Conservation (phyloP, 1,140 invertebrate species). For the Hypsibius dujardini region DNA sequence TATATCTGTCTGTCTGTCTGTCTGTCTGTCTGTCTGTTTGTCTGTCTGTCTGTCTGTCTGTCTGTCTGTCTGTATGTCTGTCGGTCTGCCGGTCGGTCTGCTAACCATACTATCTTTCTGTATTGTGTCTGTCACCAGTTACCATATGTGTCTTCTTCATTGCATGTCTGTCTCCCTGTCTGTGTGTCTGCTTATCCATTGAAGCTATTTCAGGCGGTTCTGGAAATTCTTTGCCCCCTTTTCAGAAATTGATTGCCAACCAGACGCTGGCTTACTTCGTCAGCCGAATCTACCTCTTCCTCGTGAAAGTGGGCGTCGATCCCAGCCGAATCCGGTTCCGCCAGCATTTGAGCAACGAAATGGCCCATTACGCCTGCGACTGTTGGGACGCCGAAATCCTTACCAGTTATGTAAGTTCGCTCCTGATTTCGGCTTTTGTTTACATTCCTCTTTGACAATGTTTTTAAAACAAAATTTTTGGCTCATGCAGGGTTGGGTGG, state of each 20-base stretch:
- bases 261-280: conserved; percentile 96
- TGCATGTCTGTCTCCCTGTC: no score
- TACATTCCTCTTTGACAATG: conserved; percentile 2
- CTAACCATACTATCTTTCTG: no score
- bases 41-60: no score
- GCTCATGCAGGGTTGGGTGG: conserved; percentile 71
- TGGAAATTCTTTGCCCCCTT: no score
- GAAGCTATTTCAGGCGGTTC: no score
- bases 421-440: conserved; percentile 19
- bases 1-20: no score
- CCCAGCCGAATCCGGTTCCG: conserved; percentile 69
- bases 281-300: conserved; percentile 76
- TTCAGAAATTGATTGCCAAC: conserved; percentile 72
- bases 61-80: conserved; percentile 18
- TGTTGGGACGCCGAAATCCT: conserved; percentile 96
- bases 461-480: background rate
- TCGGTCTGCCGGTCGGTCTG: no score
- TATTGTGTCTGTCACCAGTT: no score
- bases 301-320: conserved; percentile 72
- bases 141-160: no score
- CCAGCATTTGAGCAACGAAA: conserved; percentile 97
- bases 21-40: no score
- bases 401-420: conserved; percentile 58
- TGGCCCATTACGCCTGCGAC: conserved; percentile 99
- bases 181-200: no score